Conservation (phyloP, 2,888 invertebrate species). For the Apamea anceps region DNA sequence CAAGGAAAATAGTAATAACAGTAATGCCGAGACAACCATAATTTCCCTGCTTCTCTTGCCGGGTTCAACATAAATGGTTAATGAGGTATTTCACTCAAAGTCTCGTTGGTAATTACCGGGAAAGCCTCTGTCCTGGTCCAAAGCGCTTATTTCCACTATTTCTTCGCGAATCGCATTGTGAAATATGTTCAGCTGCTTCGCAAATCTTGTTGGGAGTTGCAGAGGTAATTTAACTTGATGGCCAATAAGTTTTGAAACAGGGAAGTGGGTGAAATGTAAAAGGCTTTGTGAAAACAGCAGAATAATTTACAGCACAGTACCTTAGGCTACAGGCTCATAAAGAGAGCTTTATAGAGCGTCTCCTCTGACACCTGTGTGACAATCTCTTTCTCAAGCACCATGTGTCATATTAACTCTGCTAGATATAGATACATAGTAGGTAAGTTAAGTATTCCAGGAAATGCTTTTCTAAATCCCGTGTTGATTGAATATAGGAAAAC, state of each 20-base stretch:
- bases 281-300: slow-evolving; percentile 19
- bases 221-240: slow-evolving; percentile 29
- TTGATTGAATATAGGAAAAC: neutral
- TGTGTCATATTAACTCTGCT: neutral
- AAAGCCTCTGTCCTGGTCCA: slow-evolving; percentile 40
- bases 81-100: slow-evolving; percentile 50
- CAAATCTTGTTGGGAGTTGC: slow-evolving; percentile 40
- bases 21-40: slow-evolving; percentile 32
- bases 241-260: slow-evolving; percentile 29
- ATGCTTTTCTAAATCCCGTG: neutral
- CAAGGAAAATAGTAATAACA: slow-evolving; percentile 24
- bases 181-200: slow-evolving; percentile 25
- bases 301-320: slow-evolving; percentile 1
- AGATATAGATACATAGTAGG: neutral
- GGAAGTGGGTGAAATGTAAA: neutral
- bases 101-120: slow-evolving; percentile 33
- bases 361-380: neutral
- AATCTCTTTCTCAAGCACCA: neutral
- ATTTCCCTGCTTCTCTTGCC: slow-evolving; percentile 18
- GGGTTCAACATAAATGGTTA: slow-evolving; percentile 41
- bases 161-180: slow-evolving; percentile 33
- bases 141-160: slow-evolving; percentile 47
- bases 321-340: neutral
- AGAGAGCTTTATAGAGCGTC: neutral
- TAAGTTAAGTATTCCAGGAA: neutral